Base-by-base conservation (phyloP, 2,113 vertebrate genomes). In the Laticauda laticaudata region DNA sequence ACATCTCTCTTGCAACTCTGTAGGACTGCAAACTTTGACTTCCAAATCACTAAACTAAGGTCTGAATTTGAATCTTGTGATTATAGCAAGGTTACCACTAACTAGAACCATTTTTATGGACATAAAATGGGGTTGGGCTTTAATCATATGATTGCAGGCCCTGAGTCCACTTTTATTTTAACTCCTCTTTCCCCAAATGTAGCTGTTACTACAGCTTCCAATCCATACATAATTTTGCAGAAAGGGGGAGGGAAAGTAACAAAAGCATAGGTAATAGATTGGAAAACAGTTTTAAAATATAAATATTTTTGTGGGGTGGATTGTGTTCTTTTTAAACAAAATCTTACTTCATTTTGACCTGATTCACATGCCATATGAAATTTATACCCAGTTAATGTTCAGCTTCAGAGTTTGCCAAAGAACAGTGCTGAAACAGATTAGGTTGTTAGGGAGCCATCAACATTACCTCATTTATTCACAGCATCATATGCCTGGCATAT, bases 401-500 rank as follows among this genome's bases (percentile, higher is more conserved):
- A 93, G 51, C 94, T 96, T 96, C 95, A 94, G 93, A 94, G 94
- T 93, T 94, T 96, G 96, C 95, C 96, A 97, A 96, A 94, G 94
- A 94, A 92, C 34, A 0, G 39, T 91, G 90, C 86, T 94, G 95
- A 96, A 96, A 96, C 94, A 93, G 91, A 94, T 96, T 94, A 92
- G 21, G 2, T 95, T 95, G 95, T 96, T 96, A 95, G 0, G 69
- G 93, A 93, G 94, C 96, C 96, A 95, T 96, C 95, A 94, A 55
- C 95, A 94, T 96, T 96, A 95, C 96, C 94, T 96, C 97, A 96
- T 95, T 95, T 95, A 94, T 92, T 96, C 94, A 92, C 91, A 90
- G 93, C 95, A 96, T 97, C 96, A 95, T 95, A 86, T 96, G 96
- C 95, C 92, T 95, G 93, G 95, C 97, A 97, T 64, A 95, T 96